phyloP scores from a whole-genome alignment of 92 coral and sea anemone species.

The Montipora capitata region DNA sequence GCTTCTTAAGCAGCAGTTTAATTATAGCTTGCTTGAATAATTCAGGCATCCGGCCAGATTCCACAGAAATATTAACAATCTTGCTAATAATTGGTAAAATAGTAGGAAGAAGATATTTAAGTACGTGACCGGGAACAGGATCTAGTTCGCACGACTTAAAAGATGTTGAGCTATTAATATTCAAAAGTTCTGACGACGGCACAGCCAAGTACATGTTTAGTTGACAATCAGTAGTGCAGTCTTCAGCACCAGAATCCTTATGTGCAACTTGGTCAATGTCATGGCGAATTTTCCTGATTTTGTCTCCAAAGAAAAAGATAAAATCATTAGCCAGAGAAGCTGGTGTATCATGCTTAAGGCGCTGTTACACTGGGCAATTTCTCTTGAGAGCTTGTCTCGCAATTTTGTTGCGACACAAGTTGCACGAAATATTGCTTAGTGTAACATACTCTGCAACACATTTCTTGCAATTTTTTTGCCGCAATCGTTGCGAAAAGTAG shows the following conservation, averaged over 20 bases:
- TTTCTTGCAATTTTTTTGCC: no score
- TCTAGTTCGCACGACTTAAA: background rate
- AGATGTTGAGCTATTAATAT: no score
- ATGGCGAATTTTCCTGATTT: background rate
- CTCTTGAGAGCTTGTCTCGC: no score
- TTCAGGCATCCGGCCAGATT: background rate
- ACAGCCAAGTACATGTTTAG: background rate
- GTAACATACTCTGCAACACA: no score
- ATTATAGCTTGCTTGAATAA: no score
- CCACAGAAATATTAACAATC: background rate
- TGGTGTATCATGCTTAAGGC: background rate
- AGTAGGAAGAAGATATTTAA: background rate
- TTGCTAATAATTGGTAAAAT: background rate
- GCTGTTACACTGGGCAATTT: no score
- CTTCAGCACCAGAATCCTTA: background rate
- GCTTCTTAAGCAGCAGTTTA: no score
- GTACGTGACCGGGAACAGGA: no score
- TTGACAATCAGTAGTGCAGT: background rate
- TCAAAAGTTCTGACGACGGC: background rate
- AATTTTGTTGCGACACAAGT: no score
- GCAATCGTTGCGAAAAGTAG: no score
- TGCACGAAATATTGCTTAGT: no score
- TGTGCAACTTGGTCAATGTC: background rate
- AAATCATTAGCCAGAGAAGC: background rate
- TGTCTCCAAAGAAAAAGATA: no score